These are phyloP conservation scores for Monopterus albus DNA, from an alignment of 2,113 vertebrate species.

Conservation along the genomic window DNA sequence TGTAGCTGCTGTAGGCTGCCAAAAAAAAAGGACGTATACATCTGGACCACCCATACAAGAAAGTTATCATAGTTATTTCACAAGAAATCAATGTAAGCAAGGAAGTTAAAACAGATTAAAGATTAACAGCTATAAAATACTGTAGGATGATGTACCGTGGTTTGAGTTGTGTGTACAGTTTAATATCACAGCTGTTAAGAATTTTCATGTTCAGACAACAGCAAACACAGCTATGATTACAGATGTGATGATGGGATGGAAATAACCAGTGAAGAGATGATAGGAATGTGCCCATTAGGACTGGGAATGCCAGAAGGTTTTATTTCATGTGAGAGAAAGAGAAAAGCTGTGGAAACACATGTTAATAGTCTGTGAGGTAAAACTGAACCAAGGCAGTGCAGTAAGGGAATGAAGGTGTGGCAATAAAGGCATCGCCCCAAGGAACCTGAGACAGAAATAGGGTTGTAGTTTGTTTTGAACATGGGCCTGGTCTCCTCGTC, in stretches of 20 bases:
- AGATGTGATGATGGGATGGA: slow-evolving; percentile 52
- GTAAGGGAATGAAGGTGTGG: no score
- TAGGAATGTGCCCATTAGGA: slow-evolving; percentile 39
- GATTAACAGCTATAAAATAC: slow-evolving; percentile 2
- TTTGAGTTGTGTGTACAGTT: background rate
- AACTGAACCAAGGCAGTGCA: no score
- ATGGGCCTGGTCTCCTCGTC: background rate
- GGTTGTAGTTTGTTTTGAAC: background rate
- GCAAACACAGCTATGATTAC: slow-evolving; percentile 66
- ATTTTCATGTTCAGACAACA: no score
- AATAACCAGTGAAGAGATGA: slow-evolving; percentile 51
- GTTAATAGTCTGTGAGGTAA: background rate
- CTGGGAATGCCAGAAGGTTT: slow-evolving; percentile 29
- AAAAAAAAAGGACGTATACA: background rate
- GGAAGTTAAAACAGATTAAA: slow-evolving; percentile 5
- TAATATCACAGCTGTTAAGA: slow-evolving; percentile 24
- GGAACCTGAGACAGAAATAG: background rate
- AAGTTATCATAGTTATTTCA: slow-evolving; percentile 34
- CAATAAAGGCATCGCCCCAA: no score
- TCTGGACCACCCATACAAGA: slow-evolving; percentile 64
- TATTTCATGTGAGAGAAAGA: slow-evolving; percentile 6
- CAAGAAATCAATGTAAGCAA: slow-evolving; percentile 34
- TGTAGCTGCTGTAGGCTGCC: slow-evolving; percentile 11
- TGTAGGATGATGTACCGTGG: slow-evolving; percentile 6
- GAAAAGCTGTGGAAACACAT: background rate